Base-by-base conservation (phyloP, 2,113 vertebrate genomes). In the Syngnathus floridae region DNA sequence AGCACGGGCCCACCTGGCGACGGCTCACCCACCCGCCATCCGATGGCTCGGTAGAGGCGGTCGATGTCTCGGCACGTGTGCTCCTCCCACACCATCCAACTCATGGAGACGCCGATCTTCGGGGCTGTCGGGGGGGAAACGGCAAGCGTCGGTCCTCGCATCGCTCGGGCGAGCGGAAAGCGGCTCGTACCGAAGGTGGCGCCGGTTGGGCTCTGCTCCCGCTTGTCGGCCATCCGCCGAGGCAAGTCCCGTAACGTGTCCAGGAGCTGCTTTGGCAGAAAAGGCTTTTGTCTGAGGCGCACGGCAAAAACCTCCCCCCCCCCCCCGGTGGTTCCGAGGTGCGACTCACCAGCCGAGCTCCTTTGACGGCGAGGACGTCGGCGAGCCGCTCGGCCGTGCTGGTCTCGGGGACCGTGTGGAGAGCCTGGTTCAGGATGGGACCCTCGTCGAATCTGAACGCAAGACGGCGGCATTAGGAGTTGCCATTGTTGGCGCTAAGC, bases 11-110 rank as follows among this genome's bases (percentile, higher is more conserved):
- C 90, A 99, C 97, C 88, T 82, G 81, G 93, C 94, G 56, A 99
- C 85, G 31, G 97, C 93, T 62, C 93, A 60, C 37, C 92, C 90
- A 99, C 97, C 88, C 83, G 81, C 22, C 78, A 90, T 74, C 93
- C 94, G 56, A 99, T 86, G 31, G 97, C 93, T 62, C 93, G 92
- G 73, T 92, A 86, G 45, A 95, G 85, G 0, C 90, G 84, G 49
- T 90, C 64, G 31, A 99, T 85, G 14, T 96, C 87, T 4, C 92
- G 88, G 76, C 94, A 89, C 0, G 91, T 95, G 67, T 97, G 95
- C 19, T 95, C 93, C 71, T 97, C 94, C 97, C 97, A 98, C 6
- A 89, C 86, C 63, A 99, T n/a, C 85, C 92, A 97, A 63, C 94
- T 93, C 89, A 91, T 88, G 0, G 74, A 78, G 8, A 66, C 0